Conservation (phyloP, 2,888 invertebrate species). For the Poecilus cupreus region DNA sequence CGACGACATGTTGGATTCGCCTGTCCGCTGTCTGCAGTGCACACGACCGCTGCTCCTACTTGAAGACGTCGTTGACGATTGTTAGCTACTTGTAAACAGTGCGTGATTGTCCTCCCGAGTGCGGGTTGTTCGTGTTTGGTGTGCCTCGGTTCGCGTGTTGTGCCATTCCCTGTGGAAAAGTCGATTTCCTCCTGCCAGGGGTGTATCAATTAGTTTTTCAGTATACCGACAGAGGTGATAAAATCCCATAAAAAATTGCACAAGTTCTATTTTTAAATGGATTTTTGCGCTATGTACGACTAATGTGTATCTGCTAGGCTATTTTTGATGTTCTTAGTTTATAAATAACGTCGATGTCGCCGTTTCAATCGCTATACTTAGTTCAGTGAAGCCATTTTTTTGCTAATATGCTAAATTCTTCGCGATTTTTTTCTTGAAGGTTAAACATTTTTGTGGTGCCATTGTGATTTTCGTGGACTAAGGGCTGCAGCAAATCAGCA, state of each 20-base stretch:
- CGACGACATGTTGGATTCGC: constrained; percentile 71
- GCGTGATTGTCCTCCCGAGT: constrained; percentile 60
- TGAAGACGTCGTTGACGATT: constrained; percentile 64
- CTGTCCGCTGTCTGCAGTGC: constrained; percentile 68
- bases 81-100: constrained; percentile 63
- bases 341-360: constrained; percentile 71
- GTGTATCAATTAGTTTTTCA: constrained; percentile 72
- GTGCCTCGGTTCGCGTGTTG: constrained; percentile 60
- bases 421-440: constrained; percentile 58
- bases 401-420: constrained; percentile 59
- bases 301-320: constrained; percentile 71
- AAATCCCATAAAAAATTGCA: constrained; percentile 69
- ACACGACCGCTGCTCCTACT: constrained; percentile 62
- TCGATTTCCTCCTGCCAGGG: constrained; percentile 69
- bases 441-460: constrained; percentile 55
- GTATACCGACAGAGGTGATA: constrained; percentile 71
- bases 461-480: constrained; percentile 50
- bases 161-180: constrained; percentile 62
- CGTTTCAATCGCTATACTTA: constrained; percentile 67
- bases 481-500: constrained; percentile 38
- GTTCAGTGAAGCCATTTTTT: constrained; percentile 71
- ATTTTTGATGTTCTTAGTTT: constrained; percentile 71
- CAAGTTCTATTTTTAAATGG: constrained; percentile 72
- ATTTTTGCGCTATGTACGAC: constrained; percentile 71
- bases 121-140: constrained; percentile 47